Conservation (phyloP, 2,888 invertebrate genomes). For the Spialia ferax region DNA sequence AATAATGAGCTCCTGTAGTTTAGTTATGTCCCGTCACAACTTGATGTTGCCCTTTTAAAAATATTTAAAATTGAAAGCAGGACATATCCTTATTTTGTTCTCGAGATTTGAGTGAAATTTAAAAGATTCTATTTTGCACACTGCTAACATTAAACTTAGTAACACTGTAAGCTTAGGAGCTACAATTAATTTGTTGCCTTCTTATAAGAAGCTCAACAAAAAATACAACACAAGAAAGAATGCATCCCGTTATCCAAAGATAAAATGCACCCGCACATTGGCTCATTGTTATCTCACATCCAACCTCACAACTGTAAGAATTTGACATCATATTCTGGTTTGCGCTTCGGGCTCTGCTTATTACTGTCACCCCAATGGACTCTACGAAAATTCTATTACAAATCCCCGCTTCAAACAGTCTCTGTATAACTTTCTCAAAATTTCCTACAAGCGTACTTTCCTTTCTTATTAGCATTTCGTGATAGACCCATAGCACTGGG, state of each 20-base stretch:
- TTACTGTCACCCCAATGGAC: conserved; percentile 62
- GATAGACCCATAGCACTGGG: conserved; percentile 63
- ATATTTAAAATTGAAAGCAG: too few species aligned
- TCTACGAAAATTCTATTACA: conserved; percentile 60
- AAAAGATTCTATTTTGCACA: too few species aligned
- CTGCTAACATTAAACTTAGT: too few species aligned
- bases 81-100: too few species aligned
- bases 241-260: conserved; percentile 63
- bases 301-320: conserved; percentile 67
- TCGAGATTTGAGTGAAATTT: too few species aligned
- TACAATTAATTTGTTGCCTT: conserved; percentile 4
- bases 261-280: conserved; percentile 66
- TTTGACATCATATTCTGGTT: conserved; percentile 59
- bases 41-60: too few species aligned
- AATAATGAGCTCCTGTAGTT: too few species aligned
- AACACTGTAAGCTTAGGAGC: not conserved
- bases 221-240: conserved; percentile 59
- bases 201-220: conserved; percentile 53
- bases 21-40: too few species aligned
- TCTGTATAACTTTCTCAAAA: conserved; percentile 54
- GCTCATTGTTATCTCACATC: conserved; percentile 64
- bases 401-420: conserved; percentile 73
- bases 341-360: conserved; percentile 58
- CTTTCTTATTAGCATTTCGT: conserved; percentile 69
- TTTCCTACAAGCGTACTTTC: conserved; percentile 52